These are phyloP conservation scores for Empis stercorea DNA, from an alignment of 2,888 invertebrate species.

Conservation along the genomic window DNA sequence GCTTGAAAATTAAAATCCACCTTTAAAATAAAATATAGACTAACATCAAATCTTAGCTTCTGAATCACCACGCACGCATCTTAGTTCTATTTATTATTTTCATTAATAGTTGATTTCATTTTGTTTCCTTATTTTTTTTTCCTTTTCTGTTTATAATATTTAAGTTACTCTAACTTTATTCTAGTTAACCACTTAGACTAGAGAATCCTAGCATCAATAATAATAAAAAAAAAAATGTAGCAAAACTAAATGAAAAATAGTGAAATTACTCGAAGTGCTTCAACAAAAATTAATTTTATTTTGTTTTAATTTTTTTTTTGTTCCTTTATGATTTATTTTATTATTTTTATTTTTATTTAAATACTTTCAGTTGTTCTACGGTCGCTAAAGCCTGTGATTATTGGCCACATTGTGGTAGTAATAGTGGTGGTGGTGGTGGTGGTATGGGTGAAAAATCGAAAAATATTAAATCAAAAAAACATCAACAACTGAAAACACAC, in stretches of 20 bases:
- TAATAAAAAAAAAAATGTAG: constrained; percentile 3
- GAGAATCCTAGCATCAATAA: constrained; percentile 4
- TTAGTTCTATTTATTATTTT: too few relatives aligned
- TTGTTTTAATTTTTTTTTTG: constrained; percentile 6
- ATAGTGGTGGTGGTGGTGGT: too few relatives aligned
- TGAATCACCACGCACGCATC: not conserved
- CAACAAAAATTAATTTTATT: not conserved
- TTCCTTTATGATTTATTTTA: constrained; percentile 10
- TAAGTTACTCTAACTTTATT: constrained; percentile 1
- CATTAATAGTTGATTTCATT: too few relatives aligned
- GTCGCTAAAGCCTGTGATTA: constrained; percentile 46
- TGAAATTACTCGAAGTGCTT: too few relatives aligned
- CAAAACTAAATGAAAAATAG: not conserved
- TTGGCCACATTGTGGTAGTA: constrained; percentile 43
- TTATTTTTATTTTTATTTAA: too few relatives aligned
- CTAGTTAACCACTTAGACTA: not conserved
- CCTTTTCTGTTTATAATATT: constrained; percentile 9
- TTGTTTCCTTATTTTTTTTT: not conserved
- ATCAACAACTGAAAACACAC: not conserved
- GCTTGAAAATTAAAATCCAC: too few relatives aligned
- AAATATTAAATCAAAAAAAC: constrained; percentile 1
- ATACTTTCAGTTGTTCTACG: constrained; percentile 29
- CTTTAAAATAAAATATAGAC: too few relatives aligned
- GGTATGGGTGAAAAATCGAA: constrained; percentile 15
- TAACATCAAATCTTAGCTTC: not conserved